These are phyloP conservation scores for Podarcis lilfordi DNA, from an alignment of 2,797 vertebrate species.

Conservation along the genomic window DNA sequence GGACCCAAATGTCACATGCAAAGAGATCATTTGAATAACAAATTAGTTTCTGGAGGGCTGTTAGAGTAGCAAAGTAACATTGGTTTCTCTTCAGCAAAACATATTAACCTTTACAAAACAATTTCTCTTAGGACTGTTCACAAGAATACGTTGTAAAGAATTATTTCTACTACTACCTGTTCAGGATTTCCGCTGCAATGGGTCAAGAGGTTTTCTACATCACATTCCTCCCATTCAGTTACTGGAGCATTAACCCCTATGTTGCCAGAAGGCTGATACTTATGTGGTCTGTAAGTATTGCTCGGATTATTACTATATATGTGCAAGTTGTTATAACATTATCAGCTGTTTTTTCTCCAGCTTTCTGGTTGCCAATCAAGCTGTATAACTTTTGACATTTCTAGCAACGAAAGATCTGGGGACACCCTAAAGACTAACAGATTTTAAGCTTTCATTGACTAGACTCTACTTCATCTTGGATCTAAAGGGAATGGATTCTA, in stretches of 20 bases:
- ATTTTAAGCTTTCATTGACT: no score
- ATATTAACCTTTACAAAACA: constrained; percentile 29
- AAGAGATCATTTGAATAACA: background rate
- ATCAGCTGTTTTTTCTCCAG: background rate
- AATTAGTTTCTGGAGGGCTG: background rate
- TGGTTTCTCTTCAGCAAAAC: background rate
- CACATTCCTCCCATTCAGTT: constrained; percentile 90
- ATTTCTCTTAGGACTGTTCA: constrained; percentile 64
- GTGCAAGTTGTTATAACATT: background rate
- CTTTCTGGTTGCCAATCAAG: background rate
- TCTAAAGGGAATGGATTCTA: no score
- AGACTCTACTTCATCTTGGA: no score
- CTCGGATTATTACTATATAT: background rate
- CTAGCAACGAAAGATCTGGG: no score
- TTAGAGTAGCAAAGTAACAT: background rate
- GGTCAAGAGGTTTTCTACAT: constrained; percentile 96
- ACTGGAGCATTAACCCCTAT: constrained; percentile 93
- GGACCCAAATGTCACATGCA: background rate
- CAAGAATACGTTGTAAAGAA: constrained; percentile 89
- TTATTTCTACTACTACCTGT: constrained; percentile 88
- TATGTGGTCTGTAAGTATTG: constrained; percentile 91
- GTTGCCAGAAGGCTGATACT: constrained; percentile 90
- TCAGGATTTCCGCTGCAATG: constrained; percentile 88
- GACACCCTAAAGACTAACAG: no score
- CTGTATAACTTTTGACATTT: background rate